Evolutionary conservation across 2,113 vertebrate species (phyloP).

Genomic region (Phylloscopus trochilus): DNA sequence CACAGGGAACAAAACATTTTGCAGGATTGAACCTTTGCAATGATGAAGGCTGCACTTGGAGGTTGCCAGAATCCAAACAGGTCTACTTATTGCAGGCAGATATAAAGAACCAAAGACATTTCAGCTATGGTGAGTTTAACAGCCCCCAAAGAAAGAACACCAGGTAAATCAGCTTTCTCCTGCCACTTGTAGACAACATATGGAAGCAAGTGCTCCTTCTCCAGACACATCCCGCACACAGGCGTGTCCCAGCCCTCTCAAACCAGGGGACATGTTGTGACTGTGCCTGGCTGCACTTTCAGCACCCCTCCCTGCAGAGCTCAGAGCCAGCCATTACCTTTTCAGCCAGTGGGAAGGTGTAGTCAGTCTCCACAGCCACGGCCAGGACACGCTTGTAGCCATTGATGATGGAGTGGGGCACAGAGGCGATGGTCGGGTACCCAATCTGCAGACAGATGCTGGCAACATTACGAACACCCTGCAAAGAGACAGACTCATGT

Average conservation of each 20-base stretch:
- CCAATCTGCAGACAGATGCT: constrained; percentile 95
- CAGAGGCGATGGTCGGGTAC: constrained; percentile 94
- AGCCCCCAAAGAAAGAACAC: no score
- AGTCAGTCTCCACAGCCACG: constrained; percentile 91
- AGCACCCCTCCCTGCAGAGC: neutral
- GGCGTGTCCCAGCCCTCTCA: rapidly evolving
- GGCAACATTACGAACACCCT: constrained; percentile 97
- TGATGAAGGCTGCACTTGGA: rapidly evolving
- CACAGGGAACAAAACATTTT: neutral
- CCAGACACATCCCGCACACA: rapidly evolving
- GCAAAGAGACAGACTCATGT: neutral
- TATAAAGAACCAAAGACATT: rapidly evolving
- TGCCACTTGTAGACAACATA: rapidly evolving
- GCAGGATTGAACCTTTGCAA: neutral
- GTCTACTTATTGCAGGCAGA: rapidly evolving
- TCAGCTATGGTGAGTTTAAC: rapidly evolving
- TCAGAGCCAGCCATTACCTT: constrained; percentile 77
- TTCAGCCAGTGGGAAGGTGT: constrained; percentile 94
- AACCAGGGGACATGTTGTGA: rapidly evolving
- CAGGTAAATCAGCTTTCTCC: neutral
- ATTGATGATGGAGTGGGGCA: constrained; percentile 93
- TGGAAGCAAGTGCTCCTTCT: rapidly evolving
- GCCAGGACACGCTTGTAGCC: constrained; percentile 96
- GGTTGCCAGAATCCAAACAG: neutral
- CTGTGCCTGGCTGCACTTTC: rapidly evolving